Conservation (phyloP, 2,888 invertebrate genomes). For the Platycheirus rosarum region DNA sequence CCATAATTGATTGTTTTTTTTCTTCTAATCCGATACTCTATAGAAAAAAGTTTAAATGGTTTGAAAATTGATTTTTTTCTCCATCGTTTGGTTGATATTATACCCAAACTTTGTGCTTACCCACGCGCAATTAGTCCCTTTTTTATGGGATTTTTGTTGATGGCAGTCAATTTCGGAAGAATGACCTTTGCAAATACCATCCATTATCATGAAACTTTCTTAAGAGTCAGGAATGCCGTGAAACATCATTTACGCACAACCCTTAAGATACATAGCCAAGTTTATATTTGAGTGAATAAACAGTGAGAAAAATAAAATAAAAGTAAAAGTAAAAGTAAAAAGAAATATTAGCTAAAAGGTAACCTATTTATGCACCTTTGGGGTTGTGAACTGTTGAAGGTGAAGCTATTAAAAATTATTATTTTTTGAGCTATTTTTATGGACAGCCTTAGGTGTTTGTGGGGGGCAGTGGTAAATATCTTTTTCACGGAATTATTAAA, state of each 20-base stretch:
- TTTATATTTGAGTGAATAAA: constrained; percentile 8
- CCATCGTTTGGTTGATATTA: background rate
- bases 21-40: background rate
- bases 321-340: background rate
- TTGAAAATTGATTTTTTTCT: constrained; percentile 18
- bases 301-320: background rate
- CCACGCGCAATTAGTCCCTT: constrained; percentile 41
- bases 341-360: constrained; percentile 5
- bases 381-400: background rate
- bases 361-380: background rate
- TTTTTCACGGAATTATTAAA: background rate
- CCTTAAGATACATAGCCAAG: background rate
- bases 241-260: constrained; percentile 1
- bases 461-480: too few relatives aligned
- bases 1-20: constrained; percentile 22
- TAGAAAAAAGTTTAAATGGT: constrained; percentile 2
- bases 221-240: constrained; percentile 6
- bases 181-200: constrained; percentile 60
- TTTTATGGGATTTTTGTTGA: constrained; percentile 20
- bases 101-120: background rate
- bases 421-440: background rate
- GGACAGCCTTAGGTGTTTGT: background rate
- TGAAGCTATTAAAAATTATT: background rate
- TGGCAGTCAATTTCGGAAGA: constrained; percentile 47
- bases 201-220: constrained; percentile 30